Conservation (phyloP, 2,113 vertebrate species). For the Orthonyx spaldingii region DNA sequence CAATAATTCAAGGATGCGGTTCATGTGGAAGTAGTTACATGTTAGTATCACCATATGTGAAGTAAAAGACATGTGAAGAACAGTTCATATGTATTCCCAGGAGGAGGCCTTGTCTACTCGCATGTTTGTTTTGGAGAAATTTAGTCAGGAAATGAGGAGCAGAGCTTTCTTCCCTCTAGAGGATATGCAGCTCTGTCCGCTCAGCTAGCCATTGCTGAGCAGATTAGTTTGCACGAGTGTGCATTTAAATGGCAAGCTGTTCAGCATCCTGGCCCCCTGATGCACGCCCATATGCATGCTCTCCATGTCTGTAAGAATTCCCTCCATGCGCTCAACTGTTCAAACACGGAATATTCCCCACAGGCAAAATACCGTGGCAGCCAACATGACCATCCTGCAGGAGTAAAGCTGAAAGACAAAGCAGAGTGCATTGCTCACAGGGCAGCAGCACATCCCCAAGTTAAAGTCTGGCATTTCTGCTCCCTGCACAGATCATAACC, state of each 20-base stretch:
- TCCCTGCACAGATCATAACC: not conserved
- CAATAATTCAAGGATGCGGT: not conserved
- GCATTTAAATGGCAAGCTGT: slow-evolving; percentile 45
- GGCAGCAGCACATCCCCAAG: not conserved
- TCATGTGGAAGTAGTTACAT: not conserved
- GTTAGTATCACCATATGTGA: not conserved
- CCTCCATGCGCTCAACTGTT: not conserved
- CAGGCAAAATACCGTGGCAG: not conserved
- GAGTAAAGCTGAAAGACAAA: not conserved
- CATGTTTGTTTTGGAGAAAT: slow-evolving; percentile 20
- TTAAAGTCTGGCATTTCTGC: not conserved
- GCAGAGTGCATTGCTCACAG: not conserved
- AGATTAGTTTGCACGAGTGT: slow-evolving; percentile 27
- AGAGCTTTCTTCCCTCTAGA: slow-evolving; percentile 8
- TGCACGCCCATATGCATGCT: not conserved
- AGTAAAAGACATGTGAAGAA: not conserved
- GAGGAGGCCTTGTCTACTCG: slow-evolving; percentile 10
- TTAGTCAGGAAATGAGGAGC: slow-evolving; percentile 5
- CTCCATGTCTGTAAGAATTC: not conserved
- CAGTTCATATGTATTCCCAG: not conserved
- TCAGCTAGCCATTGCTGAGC: slow-evolving; percentile 22
- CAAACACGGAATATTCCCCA: not conserved
- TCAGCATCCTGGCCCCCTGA: slow-evolving; percentile 24
- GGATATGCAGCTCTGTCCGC: not conserved
- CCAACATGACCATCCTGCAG: not conserved